Evolutionary conservation across 2,113 vertebrate genomes (phyloP).

Genomic region (Benitochromis conjunctus): DNA sequence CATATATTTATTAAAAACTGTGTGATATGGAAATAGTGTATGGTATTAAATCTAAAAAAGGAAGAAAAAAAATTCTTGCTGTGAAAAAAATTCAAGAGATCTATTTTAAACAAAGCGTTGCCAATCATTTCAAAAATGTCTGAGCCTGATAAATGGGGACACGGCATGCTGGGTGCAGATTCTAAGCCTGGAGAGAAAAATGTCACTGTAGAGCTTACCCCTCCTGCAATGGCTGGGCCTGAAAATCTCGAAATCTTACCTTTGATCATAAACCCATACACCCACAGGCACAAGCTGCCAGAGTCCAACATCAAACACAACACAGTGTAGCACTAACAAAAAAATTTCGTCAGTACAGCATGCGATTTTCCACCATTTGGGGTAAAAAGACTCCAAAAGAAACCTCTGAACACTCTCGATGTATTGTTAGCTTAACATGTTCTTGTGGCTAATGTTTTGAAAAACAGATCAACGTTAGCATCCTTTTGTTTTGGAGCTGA

Average conservation of each 20-base stretch:
- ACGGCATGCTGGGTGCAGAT: not conserved
- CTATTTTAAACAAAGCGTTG: not conserved
- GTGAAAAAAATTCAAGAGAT: not conserved
- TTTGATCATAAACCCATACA: constrained; percentile 15
- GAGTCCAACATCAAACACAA: constrained; percentile 27
- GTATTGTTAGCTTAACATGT: not conserved
- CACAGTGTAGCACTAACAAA: not conserved
- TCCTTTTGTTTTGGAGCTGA: not conserved
- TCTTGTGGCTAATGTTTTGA: not conserved
- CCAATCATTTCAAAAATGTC: not conserved
- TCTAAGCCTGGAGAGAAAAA: not conserved
- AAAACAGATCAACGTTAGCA: not conserved
- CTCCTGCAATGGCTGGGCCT: not conserved
- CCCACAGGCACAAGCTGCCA: not conserved
- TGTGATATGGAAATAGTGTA: not conserved
- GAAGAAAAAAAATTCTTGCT: not conserved
- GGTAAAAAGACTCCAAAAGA: not conserved
- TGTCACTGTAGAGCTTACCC: not conserved
- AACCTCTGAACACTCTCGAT: not conserved
- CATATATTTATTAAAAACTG: not conserved
- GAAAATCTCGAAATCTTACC: not conserved
- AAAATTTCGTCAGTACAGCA: not conserved
- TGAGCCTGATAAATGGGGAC: not conserved
- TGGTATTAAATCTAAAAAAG: not conserved
- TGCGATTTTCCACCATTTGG: not conserved